Conservation (phyloP, 2,113 vertebrate species). For the Hippocampus comes region DNA sequence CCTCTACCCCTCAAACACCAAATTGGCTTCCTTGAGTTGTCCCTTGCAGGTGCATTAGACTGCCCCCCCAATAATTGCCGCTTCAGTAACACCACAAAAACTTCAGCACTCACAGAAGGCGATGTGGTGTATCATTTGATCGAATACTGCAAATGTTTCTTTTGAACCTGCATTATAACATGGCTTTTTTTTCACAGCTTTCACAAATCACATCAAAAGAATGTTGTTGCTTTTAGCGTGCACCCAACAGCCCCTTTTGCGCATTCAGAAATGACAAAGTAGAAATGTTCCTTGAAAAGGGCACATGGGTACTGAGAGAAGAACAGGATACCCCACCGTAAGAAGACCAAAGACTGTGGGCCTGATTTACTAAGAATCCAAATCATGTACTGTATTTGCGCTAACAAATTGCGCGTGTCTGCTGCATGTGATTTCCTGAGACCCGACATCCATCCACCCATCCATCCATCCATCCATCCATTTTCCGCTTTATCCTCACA, state of each 20-base stretch:
- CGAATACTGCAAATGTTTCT: not conserved
- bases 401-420: not conserved
- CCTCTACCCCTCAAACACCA: constrained; percentile 12
- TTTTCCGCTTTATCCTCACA: no score
- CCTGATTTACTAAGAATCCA: not conserved
- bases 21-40: constrained; percentile 16
- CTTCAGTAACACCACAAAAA: constrained; percentile 13
- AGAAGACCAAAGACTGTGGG: not conserved
- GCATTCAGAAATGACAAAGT: not conserved
- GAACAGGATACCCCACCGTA: not conserved
- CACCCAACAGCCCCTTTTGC: not conserved
- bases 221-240: no score
- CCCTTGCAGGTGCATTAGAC: constrained; percentile 13
- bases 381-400: no score
- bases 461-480: no score
- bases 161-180: not conserved
- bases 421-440: no score
- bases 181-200: not conserved
- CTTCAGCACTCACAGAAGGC: constrained; percentile 2
- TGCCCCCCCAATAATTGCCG: not conserved
- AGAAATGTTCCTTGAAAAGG: not conserved
- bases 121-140: constrained; percentile 7
- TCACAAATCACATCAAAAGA: not conserved
- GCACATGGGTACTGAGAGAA: not conserved
- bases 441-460: no score